These are phyloP conservation scores for Acanthosepion pharaonis DNA, from an alignment of 2,888 invertebrate genomes.

Conservation along the genomic window DNA sequence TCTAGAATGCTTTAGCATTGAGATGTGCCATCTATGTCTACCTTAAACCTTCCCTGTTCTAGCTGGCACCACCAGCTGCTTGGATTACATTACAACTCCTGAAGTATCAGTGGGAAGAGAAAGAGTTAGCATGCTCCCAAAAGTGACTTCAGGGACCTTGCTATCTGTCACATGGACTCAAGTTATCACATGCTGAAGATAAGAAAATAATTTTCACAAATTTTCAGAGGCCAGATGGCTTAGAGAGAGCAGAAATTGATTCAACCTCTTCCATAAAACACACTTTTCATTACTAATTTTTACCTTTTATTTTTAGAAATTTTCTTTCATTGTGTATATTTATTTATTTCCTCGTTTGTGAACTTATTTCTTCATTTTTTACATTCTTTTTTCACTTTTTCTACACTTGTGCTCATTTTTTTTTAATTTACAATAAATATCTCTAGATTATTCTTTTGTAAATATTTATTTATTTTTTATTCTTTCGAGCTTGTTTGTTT, in stretches of 20 bases:
- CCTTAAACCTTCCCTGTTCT: background rate
- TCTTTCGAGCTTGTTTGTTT: background rate
- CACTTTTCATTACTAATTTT: background rate
- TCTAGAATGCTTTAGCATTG: background rate
- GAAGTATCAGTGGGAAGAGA: background rate
- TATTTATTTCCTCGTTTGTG: background rate
- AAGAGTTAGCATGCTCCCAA: background rate
- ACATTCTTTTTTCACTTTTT: background rate
- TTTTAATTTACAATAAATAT: too few relatives aligned
- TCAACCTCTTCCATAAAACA: background rate
- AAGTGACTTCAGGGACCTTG: background rate
- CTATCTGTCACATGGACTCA: background rate
- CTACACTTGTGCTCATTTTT: background rate
- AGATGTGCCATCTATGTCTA: conserved; percentile 14
- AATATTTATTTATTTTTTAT: background rate
- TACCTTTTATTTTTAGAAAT: background rate
- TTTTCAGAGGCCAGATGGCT: background rate
- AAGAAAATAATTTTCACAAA: background rate
- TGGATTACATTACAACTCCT: conserved; percentile 7
- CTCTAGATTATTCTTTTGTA: too few relatives aligned
- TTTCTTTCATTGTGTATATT: background rate
- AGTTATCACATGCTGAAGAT: background rate
- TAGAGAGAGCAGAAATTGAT: background rate
- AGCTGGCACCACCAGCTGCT: background rate
- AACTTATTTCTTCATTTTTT: background rate